These are phyloP conservation scores for Morone saxatilis DNA, from an alignment of 2,113 vertebrate species.

Conservation along the genomic window DNA sequence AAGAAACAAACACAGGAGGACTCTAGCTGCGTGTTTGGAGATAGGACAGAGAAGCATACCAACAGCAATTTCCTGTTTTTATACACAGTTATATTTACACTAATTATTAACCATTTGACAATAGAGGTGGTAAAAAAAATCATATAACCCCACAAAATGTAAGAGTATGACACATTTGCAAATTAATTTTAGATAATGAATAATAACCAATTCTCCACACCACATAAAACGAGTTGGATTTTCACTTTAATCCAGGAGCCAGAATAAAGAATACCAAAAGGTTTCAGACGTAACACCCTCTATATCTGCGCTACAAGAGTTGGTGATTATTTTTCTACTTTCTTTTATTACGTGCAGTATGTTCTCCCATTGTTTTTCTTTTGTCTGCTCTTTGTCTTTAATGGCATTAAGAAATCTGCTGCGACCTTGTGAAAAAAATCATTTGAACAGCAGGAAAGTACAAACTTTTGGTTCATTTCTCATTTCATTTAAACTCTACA, in stretches of 20 bases:
- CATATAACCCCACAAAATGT: slow-evolving; percentile 19
- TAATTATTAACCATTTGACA: slow-evolving; percentile 60
- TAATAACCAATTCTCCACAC: slow-evolving; percentile 27
- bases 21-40: slow-evolving; percentile 59
- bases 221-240: slow-evolving; percentile 31
- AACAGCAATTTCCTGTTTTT: slow-evolving; percentile 54
- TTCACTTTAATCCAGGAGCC: slow-evolving; percentile 49
- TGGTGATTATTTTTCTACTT: slow-evolving; percentile 16
- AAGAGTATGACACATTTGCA: slow-evolving; percentile 8
- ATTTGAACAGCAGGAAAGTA: neutral
- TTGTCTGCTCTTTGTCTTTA: slow-evolving; percentile 23
- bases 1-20: slow-evolving; percentile 63
- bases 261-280: slow-evolving; percentile 51
- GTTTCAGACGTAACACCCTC: slow-evolving; percentile 47
- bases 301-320: slow-evolving; percentile 35
- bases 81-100: slow-evolving; percentile 46
- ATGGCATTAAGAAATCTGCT: slow-evolving; percentile 4
- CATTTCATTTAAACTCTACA: neutral
- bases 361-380: slow-evolving; percentile 37
- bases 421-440: slow-evolving; percentile 23
- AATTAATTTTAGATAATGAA: slow-evolving; percentile 52
- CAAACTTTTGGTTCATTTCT: neutral
- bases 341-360: slow-evolving; percentile 36
- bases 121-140: neutral
- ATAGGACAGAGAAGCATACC: slow-evolving; percentile 41